phyloP scores from a whole-genome alignment of 2,113 vertebrate species.

The Nibea coibor region DNA sequence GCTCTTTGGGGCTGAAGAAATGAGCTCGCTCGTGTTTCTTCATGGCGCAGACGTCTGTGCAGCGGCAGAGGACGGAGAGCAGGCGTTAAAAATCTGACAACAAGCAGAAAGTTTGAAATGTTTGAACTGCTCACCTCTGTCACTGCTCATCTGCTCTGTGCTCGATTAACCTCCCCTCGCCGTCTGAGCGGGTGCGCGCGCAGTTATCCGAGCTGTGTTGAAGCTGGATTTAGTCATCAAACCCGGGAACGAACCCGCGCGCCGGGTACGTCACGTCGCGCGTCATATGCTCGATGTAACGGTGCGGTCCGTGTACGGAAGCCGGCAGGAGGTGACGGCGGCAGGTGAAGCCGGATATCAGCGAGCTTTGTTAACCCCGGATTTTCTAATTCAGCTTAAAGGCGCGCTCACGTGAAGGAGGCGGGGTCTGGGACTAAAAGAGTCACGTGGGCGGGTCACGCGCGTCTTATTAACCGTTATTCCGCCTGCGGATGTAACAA shows the following conservation, averaged over 20 bases:
- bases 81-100: too few relatives aligned
- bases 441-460: constrained; percentile 36
- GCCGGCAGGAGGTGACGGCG: neutral
- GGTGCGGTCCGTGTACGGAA: neutral
- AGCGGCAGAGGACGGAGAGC: too few relatives aligned
- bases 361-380: constrained; percentile 77
- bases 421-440: constrained; percentile 52
- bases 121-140: too few relatives aligned
- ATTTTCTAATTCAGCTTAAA: constrained; percentile 78
- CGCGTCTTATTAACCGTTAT: neutral
- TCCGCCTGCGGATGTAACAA: too few relatives aligned
- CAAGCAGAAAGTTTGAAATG: too few relatives aligned
- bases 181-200: constrained; percentile 59
- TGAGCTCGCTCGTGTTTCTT: constrained; percentile 72
- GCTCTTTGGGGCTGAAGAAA: constrained; percentile 77
- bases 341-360: constrained; percentile 5
- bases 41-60: constrained; percentile 56
- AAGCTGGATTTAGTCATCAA: constrained; percentile 76
- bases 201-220: constrained; percentile 80
- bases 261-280: neutral
- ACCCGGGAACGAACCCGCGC: constrained; percentile 8
- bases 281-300: neutral
- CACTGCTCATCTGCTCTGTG: constrained; percentile 23
- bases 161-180: constrained; percentile 58
- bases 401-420: constrained; percentile 69